phyloP scores from a whole-genome alignment of 2,888 invertebrate genomes.

The Xanthostigma xanthostigma region DNA sequence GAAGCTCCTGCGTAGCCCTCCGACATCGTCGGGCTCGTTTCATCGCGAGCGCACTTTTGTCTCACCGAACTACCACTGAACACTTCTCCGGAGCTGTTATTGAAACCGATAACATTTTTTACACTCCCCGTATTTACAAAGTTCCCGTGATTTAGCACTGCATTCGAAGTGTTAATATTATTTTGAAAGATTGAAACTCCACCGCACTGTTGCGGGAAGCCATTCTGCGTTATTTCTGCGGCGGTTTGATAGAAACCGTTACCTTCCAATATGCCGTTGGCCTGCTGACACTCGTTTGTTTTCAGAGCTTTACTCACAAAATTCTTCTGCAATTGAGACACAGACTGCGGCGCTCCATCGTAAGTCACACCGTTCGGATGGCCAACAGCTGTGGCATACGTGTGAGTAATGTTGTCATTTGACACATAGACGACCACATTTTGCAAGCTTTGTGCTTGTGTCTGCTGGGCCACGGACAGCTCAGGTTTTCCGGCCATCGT shows the following conservation, averaged over 20 bases:
- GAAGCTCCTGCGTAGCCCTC: not conserved
- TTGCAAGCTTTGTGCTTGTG: conserved; percentile 33
- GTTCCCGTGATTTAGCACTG: conserved; percentile 13
- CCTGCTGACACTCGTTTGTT: conserved; percentile 1
- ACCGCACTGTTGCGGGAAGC: conserved; percentile 21
- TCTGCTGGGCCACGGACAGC: conserved; percentile 36
- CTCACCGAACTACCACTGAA: conserved; percentile 15
- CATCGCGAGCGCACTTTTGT: conserved; percentile 18
- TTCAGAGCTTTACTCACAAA: not conserved
- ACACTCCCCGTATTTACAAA: conserved; percentile 8
- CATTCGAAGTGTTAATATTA: conserved; percentile 16
- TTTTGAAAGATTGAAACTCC: conserved; percentile 15
- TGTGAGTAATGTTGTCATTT: conserved; percentile 37
- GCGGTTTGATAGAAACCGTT: conserved; percentile 1
- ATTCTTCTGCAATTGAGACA: conserved; percentile 24
- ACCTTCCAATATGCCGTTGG: conserved; percentile 3
- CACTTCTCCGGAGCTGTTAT: conserved; percentile 17
- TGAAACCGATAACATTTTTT: conserved; percentile 13
- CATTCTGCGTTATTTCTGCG: conserved; percentile 24
- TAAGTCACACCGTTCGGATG: conserved; percentile 8
- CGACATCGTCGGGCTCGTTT: conserved; percentile 23
- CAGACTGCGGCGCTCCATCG: conserved; percentile 11
- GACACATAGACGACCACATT: conserved; percentile 42
- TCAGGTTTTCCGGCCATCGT: conserved; percentile 69
- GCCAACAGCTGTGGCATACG: conserved; percentile 34